Base-by-base conservation (phyloP, 2,113 vertebrate species). In the Petrocephalus microphthalmus region DNA sequence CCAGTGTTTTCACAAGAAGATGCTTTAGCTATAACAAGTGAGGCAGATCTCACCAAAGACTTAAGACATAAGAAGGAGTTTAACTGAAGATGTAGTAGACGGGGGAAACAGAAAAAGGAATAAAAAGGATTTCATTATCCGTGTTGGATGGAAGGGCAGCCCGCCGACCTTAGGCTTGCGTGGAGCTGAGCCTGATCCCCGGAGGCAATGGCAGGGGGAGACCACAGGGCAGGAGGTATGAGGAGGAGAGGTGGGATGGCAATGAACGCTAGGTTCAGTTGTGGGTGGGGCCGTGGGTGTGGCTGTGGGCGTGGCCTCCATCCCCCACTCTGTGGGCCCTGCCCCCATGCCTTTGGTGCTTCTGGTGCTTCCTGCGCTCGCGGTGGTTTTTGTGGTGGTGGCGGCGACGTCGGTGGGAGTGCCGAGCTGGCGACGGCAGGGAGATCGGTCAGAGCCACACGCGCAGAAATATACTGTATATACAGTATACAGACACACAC, bases 331-430 rank as follows among this genome's bases (percentile, higher is more conserved):
- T 92, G 92, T 92, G 95, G 92, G 94, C 94, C 8, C 94, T 94
- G 2, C 74, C 85, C 37, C 91, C 92, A 20, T 95, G 95, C 91
- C 94, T 96, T 88, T 94, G 92, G 33, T 95, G 95, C 91, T 94
- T 94, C 56, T 94, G 92, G 29, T 95, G 95, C 91, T 94, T 94
- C 52, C 95, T 94, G 85, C 93, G 95, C 47, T 98, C 97, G n/a
- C 95, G 96, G 90, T 86, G 97, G 13, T 95, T 94, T 89, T 94
- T 95, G 94, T 95, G 98, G 92, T 94, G 97, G 67, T 94, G 97
- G 84, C 95, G 97, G 85, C 95, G 92, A 67, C 90, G 93, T 89
- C 96, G 97, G 7, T 98, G 97, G 4, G 97, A 96, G 87, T 97
- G 94, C 81, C 97, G 95, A 90, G 97, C 98, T 99, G 92, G 78